phyloP scores from a whole-genome alignment of 2,113 vertebrate species.

The Oreochromis aureus region DNA sequence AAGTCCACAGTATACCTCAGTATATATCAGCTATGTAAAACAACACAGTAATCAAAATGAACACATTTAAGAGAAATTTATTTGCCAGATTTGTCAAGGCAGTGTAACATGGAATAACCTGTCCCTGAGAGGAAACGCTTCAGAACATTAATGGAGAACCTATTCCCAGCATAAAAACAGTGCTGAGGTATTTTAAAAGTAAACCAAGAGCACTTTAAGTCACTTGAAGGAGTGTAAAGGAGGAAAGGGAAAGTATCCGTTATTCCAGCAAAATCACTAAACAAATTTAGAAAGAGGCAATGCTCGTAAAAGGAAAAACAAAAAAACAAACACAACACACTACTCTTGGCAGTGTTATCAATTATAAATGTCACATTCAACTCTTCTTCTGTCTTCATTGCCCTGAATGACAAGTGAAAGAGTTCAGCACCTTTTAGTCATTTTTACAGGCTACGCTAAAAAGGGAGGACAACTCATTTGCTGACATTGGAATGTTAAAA shows the following conservation, averaged over 20 bases:
- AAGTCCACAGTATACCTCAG: background rate
- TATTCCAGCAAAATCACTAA: background rate
- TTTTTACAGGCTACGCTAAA: background rate
- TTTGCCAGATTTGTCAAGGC: constrained; percentile 19
- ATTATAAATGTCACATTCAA: background rate
- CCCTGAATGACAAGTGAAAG: background rate
- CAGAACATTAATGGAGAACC: background rate
- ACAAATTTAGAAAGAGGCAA: background rate
- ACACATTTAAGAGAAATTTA: background rate
- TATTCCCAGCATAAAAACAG: background rate
- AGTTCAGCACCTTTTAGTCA: background rate
- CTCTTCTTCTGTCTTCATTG: background rate
- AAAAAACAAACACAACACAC: background rate
- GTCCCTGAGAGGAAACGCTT: constrained; percentile 31
- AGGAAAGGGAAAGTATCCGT: background rate
- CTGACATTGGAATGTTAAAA: constrained; percentile 1
- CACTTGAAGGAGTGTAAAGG: background rate
- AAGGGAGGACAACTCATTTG: background rate
- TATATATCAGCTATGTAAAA: background rate
- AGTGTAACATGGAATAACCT: background rate
- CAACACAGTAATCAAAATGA: background rate
- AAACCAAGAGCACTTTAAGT: background rate
- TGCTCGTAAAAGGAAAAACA: fast-evolving
- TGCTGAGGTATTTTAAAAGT: background rate
- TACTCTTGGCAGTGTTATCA: background rate